Evolutionary conservation across 2,113 vertebrate species (phyloP), one percentile per base, ranked within the genome.

Genomic region (Semicossyphus pulcher): DNA sequence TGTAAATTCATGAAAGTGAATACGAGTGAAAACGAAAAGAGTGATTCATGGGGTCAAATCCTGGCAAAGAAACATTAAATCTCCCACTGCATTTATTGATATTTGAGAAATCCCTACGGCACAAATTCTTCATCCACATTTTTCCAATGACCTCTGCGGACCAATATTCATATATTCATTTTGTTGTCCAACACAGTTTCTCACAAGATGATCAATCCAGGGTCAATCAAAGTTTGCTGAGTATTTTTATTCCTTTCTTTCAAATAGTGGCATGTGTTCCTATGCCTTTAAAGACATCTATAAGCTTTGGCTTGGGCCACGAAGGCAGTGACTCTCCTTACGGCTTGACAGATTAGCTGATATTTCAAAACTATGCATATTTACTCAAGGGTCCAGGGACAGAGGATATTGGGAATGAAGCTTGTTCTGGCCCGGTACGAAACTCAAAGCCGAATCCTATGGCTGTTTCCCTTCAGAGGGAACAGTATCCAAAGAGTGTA

Each of bases 401-500:
- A 62, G 81, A 74, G 52, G 61, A 75, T 71, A 78, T 65, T 66
- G 77, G 83, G 75, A 85, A 87, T 59, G 75, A 78, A 78, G 72
- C 67, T 78, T 60, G 66, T 78, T 78, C 80, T 76, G 83, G 61
- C 80, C 49, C 28, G 5, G 25, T 49, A 59, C 70, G 64, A 5
- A 48, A 44, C 57, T 72, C 64, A 56, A 74, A 78, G 76, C 74
- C 72, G 77, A 80, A 87, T 69, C 71, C 28, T 59, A 52, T 82
- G 77, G 85, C 77, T 74, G 65, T 80, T 87, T 88, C 74, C 45
- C 80, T 81, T 87, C 73, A 65, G 62, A 80, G 86, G 82, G 84
- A 88, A 89, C 69, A 73, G 67, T 72, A 88, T 86, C 89, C 83
- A 91, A 88, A 84, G 83, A 84, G 87, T 76, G 88, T 66, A 86